Base-by-base conservation (phyloP, 2,797 vertebrate genomes). In the Phrynocephalus guinanensis region DNA sequence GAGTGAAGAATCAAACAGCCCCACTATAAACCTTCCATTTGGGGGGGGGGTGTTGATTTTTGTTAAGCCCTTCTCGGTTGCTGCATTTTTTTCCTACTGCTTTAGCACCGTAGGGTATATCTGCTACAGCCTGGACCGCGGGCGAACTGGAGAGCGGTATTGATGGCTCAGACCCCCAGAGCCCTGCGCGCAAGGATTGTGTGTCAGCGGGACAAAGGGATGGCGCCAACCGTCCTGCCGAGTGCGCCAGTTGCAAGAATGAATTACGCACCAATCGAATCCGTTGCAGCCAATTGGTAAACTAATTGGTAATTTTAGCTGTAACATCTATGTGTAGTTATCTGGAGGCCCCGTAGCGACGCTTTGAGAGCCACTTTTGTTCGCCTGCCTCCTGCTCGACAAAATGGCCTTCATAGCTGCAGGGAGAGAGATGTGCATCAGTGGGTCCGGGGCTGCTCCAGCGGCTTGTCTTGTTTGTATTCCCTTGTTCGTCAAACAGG, bases 221-320 rank as follows among this genome's bases (percentile, higher is more conserved):
- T 98, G 98, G 98, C 98, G 98, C 98, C 98, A 97, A 96, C 96
- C 96, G 73, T 98, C 98, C 98, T 98, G 97, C 97, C 95, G 95
- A 96, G 95, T 91, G 97, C 95, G 96, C 98, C 98, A 97, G 97
- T 96, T 96, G 97, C 97, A 97, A 97, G 98, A 98, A 98, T 98
- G 98, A 97, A 97, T 98, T 98, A 98, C 97, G 97, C 96, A 97
- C 98, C 98, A 97, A 98, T 99, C 97, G 97, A 99, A 98, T 97
- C 96, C 91, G 95, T 97, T 96, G 98, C 98, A 97, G 98, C 98
- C 98, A 97, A 97, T 98, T 97, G 97, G 98, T 97, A 97, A 98
- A 97, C 97, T 98, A 98, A 99, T 99, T 98, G 98, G 98, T 98
- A 98, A 98, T 97, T 98, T 97, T 98, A 98, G 98, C 98, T 97